A percentile compares a stretch with the other conserved stretches of the same genome.
Evolutionary conservation across 2,888 invertebrate species (phyloP).

Genomic region (Rotaria sp.): DNA sequence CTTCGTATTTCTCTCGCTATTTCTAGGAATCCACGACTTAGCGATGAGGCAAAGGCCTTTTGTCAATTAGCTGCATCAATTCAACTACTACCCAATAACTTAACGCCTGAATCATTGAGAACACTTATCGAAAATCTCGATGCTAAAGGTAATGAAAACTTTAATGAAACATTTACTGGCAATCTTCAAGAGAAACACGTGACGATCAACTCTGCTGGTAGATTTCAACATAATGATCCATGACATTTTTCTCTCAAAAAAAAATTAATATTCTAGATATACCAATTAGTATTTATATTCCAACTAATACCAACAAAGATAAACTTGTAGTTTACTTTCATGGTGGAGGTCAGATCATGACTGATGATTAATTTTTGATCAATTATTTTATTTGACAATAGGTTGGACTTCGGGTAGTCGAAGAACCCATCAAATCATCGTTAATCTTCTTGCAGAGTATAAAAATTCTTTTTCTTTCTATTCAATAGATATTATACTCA

Average conservation of each 20-base stretch:
- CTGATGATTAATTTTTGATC: background rate
- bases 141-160: background rate
- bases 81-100: too few relatives aligned
- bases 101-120: too few relatives aligned
- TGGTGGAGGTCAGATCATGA: background rate
- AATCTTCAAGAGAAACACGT: background rate
- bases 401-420: background rate
- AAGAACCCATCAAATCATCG: background rate
- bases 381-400: background rate
- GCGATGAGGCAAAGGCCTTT: too few relatives aligned
- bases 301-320: background rate
- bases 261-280: background rate
- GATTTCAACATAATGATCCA: background rate
- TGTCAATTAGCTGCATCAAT: too few relatives aligned
- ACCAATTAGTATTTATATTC: background rate
- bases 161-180: background rate
- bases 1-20: too few relatives aligned
- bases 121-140: background rate
- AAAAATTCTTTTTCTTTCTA: background rate
- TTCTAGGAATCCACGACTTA: too few relatives aligned
- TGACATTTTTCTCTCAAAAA: background rate
- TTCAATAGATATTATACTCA: too few relatives aligned
- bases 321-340: background rate
- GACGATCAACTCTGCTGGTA: background rate
- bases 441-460: background rate